Evolutionary conservation across 2,888 invertebrate species (phyloP), one percentile per base, ranked within the genome.

Genomic region (Diachrysia chrysitis): DNA sequence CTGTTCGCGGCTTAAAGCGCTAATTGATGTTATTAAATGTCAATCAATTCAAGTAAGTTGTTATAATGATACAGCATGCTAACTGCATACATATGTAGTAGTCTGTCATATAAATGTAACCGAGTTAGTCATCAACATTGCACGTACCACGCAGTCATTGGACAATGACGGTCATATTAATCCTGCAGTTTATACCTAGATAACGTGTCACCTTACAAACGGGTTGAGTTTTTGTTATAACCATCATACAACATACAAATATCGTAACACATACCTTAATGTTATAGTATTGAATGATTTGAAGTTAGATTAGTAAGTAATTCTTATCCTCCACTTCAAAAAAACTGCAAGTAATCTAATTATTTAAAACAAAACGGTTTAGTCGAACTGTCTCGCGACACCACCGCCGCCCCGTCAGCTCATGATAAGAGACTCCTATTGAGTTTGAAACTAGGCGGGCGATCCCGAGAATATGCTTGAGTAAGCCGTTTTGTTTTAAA

Each of bases 21-120:
- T 69, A 76, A 82, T 73, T 67, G 58, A 76, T 68, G 67, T 65
- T 65, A 69, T 63, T 63, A 55, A 69, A 81, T 65, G 61, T 61
- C 25, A 66, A 81, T 75, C 58, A 63, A 58, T 60, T 46, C 46
- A 59, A 51, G 55, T 57, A 63, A 61, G 37, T 56, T 59, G 57
- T 58, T 58, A 69, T 63, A 61, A 78, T 68, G 60, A 73, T 59
- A 59, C 69, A 78, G 42, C 37, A 58, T 60, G 56, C 14, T 46
- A 74, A 69, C 62, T 58, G 78, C 46, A 69, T 69, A 67, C 46
- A 63, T 54, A 58, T 65, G 64, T 65, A 58, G 48, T 48, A 51
- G 17, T 51, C 37, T 62, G 72, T 63, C 71, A 73, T 60, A 71
- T 57, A 48, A 69, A 73, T 60, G 75, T 57, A 48, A 69, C 29